Base-by-base conservation (phyloP, 1,140 invertebrate genomes). In the Saccostrea cuccullata region DNA sequence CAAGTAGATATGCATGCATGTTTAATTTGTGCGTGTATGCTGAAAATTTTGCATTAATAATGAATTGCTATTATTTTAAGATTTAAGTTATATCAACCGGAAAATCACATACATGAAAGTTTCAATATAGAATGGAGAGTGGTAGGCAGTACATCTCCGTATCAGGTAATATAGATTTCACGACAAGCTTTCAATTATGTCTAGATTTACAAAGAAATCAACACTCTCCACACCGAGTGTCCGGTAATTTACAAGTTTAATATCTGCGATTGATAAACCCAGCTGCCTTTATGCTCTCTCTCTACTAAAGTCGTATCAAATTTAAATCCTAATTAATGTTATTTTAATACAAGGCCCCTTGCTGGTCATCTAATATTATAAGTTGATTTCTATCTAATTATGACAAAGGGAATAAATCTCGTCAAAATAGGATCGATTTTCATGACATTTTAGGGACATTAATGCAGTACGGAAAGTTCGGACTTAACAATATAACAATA, bases 271-370 rank as follows among this genome's bases (percentile, higher is more conserved):
- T 77, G 70, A 77, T 30, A 30, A 77, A 77, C 9, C 23, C 70
- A 77, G 70, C 70, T 77, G 70, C 70, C 30, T 11, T 23, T 15
- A 77, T 77, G 70, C 30, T 26, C 23, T 36, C 12, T 77, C 5
- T 77, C 70, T 36, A 77, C 26, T 77, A 36, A 77, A 77, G 70
- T 77, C 70, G 70, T 77, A 77, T 77, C 70, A 77, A 30, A 77
- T 77, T 77, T 36, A 77, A 77, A 77, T 77, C 23, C 13, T 77
- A 77, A 77, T 77, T 77, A 77, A 77, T 77, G 70, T 77, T 26
- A 77, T 77, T 77, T 30, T 77, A 77, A 77, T 30, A 30, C 30
- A 77, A 15, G 26, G 26, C 11, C 30, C 70, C 26, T 36, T 13
- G 70, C 70, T 77, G 70, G 26, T 30, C 70, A 77, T 30, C 70